A percentile compares a stretch with the other conserved stretches of the same genome.
These are phyloP conservation scores for Phasianus colchicus DNA, from an alignment of 2,113 vertebrate species.

Conservation along the genomic window DNA sequence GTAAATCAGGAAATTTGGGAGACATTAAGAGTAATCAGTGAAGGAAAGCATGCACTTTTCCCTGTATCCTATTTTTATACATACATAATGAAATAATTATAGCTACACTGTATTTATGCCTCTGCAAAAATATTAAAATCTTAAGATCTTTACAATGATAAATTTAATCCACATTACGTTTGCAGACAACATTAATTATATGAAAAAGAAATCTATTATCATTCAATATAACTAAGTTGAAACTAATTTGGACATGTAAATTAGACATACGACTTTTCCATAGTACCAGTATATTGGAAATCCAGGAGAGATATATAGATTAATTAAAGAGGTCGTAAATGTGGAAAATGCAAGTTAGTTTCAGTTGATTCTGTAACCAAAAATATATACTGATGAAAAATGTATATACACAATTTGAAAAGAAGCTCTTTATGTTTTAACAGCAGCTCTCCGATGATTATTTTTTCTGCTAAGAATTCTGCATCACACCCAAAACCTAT, in stretches of 20 bases:
- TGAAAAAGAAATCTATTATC: conserved; percentile 85
- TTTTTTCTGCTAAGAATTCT: background rate
- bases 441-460: background rate
- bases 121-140: conserved; percentile 85
- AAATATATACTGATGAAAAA: background rate
- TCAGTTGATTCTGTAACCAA: conserved; percentile 28
- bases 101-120: conserved; percentile 83
- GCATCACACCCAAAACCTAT: background rate
- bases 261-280: conserved; percentile 77
- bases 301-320: conserved; percentile 57
- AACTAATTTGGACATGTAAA: conserved; percentile 89
- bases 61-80: conserved; percentile 85
- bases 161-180: conserved; percentile 82
- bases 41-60: conserved; percentile 85
- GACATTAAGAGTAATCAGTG: conserved; percentile 89
- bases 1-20: conserved; percentile 90
- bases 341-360: conserved; percentile 57
- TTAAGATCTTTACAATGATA: conserved; percentile 87
- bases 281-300: conserved; percentile 57
- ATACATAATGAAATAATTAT: conserved; percentile 90
- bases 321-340: conserved; percentile 68
- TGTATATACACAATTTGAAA: background rate
- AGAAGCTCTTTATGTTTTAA: background rate
- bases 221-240: conserved; percentile 84
- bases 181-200: conserved; percentile 88